phyloP scores from a whole-genome alignment of 2,888 invertebrate species.

The Andricus curvator region DNA sequence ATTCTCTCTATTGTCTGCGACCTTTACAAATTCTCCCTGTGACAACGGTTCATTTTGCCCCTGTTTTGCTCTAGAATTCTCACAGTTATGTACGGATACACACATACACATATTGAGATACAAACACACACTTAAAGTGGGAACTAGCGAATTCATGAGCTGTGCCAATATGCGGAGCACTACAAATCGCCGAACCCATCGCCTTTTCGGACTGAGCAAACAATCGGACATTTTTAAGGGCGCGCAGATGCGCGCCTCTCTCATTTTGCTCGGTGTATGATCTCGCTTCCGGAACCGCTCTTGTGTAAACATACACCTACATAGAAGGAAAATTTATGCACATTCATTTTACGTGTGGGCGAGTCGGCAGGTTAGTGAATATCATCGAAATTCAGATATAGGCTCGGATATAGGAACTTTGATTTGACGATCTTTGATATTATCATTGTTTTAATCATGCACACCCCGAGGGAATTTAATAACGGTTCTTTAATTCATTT shows the following conservation, averaged over 20 bases:
- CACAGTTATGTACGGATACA: not conserved
- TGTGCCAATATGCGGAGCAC: slow-evolving; percentile 56
- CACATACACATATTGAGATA: not conserved
- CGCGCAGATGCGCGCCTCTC: slow-evolving; percentile 53
- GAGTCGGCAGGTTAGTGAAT: slow-evolving; percentile 37
- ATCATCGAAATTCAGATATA: slow-evolving; percentile 27
- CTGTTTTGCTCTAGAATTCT: slow-evolving; percentile 45
- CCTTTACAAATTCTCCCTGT: not conserved
- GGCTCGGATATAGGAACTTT: slow-evolving; percentile 14
- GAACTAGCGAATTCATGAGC: slow-evolving; percentile 35
- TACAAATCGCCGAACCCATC: slow-evolving; percentile 56
- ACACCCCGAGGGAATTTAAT: slow-evolving; percentile 27
- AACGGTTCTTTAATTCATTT: slow-evolving; percentile 34
- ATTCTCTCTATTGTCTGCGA: not conserved
- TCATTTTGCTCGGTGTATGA: slow-evolving; percentile 38
- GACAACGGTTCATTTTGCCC: slow-evolving; percentile 12
- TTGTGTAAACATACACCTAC: slow-evolving; percentile 4
- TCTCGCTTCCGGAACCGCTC: slow-evolving; percentile 40
- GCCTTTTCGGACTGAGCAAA: slow-evolving; percentile 53
- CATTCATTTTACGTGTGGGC: slow-evolving; percentile 34
- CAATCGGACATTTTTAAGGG: slow-evolving; percentile 45
- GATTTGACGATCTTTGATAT: slow-evolving; percentile 33
- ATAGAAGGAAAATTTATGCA: slow-evolving; percentile 29
- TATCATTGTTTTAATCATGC: slow-evolving; percentile 30
- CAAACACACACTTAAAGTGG: not conserved